Base-by-base conservation (phyloP, 2,888 invertebrate species). In the Dascillus cervinus region DNA sequence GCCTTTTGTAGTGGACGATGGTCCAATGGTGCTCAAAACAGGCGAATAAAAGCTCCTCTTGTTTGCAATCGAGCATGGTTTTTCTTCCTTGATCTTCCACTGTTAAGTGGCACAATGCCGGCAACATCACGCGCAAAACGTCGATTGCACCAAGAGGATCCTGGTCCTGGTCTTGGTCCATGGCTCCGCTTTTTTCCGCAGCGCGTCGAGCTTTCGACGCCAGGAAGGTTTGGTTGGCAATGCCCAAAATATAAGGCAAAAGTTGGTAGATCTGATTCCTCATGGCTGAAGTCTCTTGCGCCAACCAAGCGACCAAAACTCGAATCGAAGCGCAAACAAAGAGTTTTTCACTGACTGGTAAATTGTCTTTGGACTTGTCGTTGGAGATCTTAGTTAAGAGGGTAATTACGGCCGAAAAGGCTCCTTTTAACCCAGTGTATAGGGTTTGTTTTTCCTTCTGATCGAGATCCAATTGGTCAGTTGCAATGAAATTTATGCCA, bases 371-470 rank as follows among this genome's bases (percentile, higher is more conserved):
- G 56, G 77, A 78, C 55, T 84, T 85, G 50, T 83, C 82, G 55
- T 77, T 77, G 3, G 82, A 78, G 1, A 88, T 74, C 50, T 82
- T 78, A 1, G 73, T 75, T 6, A 90, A 58, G 29, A 88, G 72
- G 13, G 78, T 77, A 29, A 89, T 73, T 22, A 90, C 76, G 32
- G 87, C 88, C 42, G 83, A 79, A 55, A 90, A 89, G 2, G 89
- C 88, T 26, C 88, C 90, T 59, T 90, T 91, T 2, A 94, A 67
- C 4, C 89, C 88, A 0, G 87, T 86, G 54, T 92, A 91, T 1
- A 92, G 72, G 22, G 89, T 87, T 57, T 90, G 86, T 50, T 90
- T 88, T 56, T 92, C 92, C 58, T 88, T 90, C 50, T 87, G 84
- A 50, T 90, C 90, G 45, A 91, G 69, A 52, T 89, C 88, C 23